Conservation (phyloP, 2,888 invertebrate genomes). For the Leucozona laternaria region DNA sequence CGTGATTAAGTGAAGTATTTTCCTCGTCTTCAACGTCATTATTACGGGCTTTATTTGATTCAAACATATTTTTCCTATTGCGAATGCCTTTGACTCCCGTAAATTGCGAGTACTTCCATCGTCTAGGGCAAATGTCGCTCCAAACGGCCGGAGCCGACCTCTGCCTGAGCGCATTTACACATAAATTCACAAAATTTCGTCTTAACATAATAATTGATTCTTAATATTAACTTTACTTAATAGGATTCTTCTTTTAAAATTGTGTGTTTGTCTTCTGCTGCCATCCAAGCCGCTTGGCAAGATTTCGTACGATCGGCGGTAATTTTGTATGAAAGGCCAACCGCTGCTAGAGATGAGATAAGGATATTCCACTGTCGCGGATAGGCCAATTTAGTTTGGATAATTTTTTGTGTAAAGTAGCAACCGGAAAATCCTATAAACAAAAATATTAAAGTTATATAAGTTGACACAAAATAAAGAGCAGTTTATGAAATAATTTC, state of each 20-base stretch:
- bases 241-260: conserved; percentile 80
- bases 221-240: conserved; percentile 28
- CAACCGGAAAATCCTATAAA: conserved; percentile 83
- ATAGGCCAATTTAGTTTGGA: conserved; percentile 81
- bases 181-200: conserved; percentile 21
- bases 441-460: conserved; percentile 50
- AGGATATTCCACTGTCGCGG: conserved; percentile 81
- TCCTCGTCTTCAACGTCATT: conserved; percentile 76
- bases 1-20: conserved; percentile 29
- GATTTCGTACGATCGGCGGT: conserved; percentile 82
- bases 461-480: conserved; percentile 43
- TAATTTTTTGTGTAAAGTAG: conserved; percentile 83
- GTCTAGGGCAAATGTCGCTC: conserved; percentile 8
- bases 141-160: neutral
- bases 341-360: conserved; percentile 81
- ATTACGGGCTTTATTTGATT: conserved; percentile 68
- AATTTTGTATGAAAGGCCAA: conserved; percentile 81
- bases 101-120: conserved; percentile 81
- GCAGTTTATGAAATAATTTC: conserved; percentile 36
- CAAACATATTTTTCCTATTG: conserved; percentile 79
- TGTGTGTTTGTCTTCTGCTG: conserved; percentile 83
- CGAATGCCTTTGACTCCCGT: conserved; percentile 82
- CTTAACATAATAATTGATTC: conserved; percentile 43
- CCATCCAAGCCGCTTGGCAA: conserved; percentile 84
- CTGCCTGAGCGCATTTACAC: neutral